Conservation (phyloP, 2,797 vertebrate species). For the Mus minutoides region DNA sequence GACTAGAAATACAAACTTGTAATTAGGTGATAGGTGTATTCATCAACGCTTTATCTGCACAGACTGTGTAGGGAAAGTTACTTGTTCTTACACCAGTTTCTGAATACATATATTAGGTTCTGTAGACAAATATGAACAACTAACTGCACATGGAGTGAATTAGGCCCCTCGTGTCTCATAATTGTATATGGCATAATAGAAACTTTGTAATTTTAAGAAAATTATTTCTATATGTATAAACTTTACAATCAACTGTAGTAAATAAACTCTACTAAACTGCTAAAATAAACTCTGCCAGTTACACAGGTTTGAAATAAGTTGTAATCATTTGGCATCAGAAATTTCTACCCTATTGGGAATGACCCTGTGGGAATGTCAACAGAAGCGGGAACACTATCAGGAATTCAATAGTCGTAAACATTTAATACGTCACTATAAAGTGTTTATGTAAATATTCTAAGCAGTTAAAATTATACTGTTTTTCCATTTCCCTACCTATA, state of each 20-base stretch:
- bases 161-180: background rate
- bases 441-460: background rate
- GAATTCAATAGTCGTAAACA: background rate
- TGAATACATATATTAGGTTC: background rate
- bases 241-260: background rate
- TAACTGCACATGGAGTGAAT: background rate
- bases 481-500: background rate
- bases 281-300: background rate
- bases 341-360: background rate
- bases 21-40: constrained; percentile 76
- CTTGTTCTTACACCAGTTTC: constrained; percentile 25
- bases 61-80: constrained; percentile 35
- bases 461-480: background rate
- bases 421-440: background rate
- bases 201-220: background rate
- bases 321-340: background rate
- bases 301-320: background rate
- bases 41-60: constrained; percentile 67
- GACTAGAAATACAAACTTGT: constrained; percentile 73
- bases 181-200: background rate
- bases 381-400: background rate
- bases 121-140: background rate
- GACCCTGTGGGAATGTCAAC: background rate
- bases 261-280: background rate
- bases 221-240: background rate